These are phyloP conservation scores for Philotrypesis tridentata DNA, from an alignment of 1,140 invertebrate genomes.

Conservation along the genomic window DNA sequence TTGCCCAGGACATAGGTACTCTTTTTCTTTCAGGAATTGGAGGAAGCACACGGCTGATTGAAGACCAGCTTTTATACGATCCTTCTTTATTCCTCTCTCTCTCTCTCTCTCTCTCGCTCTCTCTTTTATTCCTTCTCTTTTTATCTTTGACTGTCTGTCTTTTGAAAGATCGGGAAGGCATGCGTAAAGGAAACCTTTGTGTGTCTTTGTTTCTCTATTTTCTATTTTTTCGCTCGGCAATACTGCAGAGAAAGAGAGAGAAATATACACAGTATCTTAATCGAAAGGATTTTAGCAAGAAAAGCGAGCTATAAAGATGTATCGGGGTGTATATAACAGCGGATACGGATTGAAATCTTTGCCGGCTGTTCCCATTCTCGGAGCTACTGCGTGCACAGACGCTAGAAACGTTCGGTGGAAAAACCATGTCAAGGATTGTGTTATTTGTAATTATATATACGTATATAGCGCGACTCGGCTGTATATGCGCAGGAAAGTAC, in stretches of 20 bases:
- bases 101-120: background rate
- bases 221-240: background rate
- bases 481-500: background rate
- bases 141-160: background rate
- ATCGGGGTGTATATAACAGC: background rate
- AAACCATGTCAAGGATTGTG: too few species aligned
- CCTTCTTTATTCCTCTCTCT: slow-evolving; percentile 1
- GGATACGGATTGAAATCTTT: too few species aligned
- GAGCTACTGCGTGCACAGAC: too few species aligned
- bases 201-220: background rate
- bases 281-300: background rate
- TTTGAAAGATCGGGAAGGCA: background rate
- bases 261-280: background rate
- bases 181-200: background rate
- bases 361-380: too few species aligned
- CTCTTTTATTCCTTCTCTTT: background rate
- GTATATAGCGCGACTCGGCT: too few species aligned
- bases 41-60: background rate
- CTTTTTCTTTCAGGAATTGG: slow-evolving; percentile 22
- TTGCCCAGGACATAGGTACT: background rate
- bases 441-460: too few species aligned
- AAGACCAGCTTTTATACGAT: slow-evolving; percentile 22
- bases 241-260: background rate
- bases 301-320: background rate
- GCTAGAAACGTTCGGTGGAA: too few species aligned